A percentile compares a stretch with the other conserved stretches of the same genome.
These are phyloP conservation scores for Ceratina japonica DNA, from an alignment of 1,140 invertebrate genomes.

Conservation along the genomic window DNA sequence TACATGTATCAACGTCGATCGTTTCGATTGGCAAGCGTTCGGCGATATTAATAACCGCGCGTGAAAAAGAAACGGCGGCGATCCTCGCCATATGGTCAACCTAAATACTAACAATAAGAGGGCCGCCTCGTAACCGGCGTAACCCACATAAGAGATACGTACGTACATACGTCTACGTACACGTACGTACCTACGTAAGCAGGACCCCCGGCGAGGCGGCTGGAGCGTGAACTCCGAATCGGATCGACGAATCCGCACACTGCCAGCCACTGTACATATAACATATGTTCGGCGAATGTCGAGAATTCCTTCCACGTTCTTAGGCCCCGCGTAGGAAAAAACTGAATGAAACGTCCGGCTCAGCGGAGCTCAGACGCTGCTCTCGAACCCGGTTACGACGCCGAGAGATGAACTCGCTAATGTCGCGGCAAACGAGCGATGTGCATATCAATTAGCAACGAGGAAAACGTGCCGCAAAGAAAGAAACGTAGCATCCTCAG, in stretches of 20 bases:
- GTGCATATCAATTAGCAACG: background rate
- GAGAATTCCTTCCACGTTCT: constrained; percentile 47
- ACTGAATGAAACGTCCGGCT: constrained; percentile 48
- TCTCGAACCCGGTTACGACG: background rate
- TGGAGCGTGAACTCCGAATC: background rate
- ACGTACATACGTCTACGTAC: too few species aligned
- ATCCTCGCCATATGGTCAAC: constrained; percentile 67
- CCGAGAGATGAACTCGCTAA: too few species aligned
- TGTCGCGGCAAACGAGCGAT: too few species aligned
- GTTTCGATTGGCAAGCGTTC: constrained; percentile 30
- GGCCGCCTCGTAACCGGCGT: constrained; percentile 45
- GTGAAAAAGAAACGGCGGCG: constrained; percentile 57
- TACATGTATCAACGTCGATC: constrained; percentile 38
- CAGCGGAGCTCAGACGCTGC: constrained; percentile 1
- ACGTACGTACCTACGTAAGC: too few species aligned
- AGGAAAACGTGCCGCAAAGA: too few species aligned
- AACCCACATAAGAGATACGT: constrained; percentile 50
- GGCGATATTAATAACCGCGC: constrained; percentile 59
- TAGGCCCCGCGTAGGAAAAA: background rate
- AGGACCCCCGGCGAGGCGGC: constrained; percentile 9
- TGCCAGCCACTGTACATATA: constrained; percentile 17
- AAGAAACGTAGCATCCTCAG: too few species aligned
- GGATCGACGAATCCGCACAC: constrained; percentile 31
- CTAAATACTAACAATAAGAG: constrained; percentile 65
- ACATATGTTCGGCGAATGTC: constrained; percentile 41